These are phyloP conservation scores for Timandra comae DNA, from an alignment of 2,888 invertebrate genomes.

Conservation along the genomic window DNA sequence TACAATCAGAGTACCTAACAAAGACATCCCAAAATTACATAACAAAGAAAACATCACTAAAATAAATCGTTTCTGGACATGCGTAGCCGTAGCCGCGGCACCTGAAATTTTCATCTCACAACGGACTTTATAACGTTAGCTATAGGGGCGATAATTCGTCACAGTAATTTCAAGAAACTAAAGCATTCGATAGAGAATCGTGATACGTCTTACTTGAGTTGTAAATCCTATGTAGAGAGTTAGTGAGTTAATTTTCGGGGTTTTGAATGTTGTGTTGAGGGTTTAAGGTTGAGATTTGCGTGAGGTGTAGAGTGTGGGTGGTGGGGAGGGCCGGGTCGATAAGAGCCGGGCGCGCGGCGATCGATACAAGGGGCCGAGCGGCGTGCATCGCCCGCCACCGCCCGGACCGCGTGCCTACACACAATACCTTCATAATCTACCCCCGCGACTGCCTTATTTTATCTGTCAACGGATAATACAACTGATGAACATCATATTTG, in stretches of 20 bases:
- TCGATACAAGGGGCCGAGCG: conserved; percentile 53
- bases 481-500: conserved; percentile 17
- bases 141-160: conserved; percentile 64
- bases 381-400: conserved; percentile 24
- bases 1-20: too few species aligned
- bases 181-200: conserved; percentile 49
- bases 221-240: conserved; percentile 45
- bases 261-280: conserved; percentile 33
- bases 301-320: conserved; percentile 26
- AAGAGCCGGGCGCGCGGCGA: conserved; percentile 54
- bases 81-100: conserved; percentile 61
- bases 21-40: conserved; percentile 11
- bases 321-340: conserved; percentile 58
- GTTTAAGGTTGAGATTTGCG: conserved; percentile 58
- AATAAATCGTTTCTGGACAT: conserved; percentile 60
- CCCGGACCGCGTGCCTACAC: conserved; percentile 47
- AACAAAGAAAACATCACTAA: conserved; percentile 38
- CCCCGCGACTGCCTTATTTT: conserved; percentile 30
- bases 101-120: conserved; percentile 39
- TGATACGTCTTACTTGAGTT: conserved; percentile 54
- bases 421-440: conserved; percentile 37
- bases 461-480: conserved; percentile 27
- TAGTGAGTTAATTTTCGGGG: conserved; percentile 23
- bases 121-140: conserved; percentile 41
- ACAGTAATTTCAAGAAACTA: conserved; percentile 33